Conservation (phyloP, 1,140 invertebrate genomes). For the Macrostomum lignano region DNA sequence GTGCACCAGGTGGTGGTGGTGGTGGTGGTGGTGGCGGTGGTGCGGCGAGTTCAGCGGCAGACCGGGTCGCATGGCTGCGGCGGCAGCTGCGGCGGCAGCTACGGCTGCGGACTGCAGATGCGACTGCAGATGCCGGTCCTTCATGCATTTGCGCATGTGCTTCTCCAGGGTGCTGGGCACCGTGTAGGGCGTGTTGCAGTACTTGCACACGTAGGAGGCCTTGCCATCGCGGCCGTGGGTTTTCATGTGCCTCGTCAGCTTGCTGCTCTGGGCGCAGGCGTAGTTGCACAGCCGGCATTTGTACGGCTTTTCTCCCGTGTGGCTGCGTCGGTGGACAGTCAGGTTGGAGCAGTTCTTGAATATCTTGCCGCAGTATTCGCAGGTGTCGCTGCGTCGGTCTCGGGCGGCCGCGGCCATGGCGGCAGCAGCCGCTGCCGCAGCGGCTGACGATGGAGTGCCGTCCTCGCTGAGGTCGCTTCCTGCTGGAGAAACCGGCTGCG, state of each 20-base stretch:
- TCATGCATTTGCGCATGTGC: conserved; percentile 98
- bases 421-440: no score
- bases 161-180: conserved; percentile 95
- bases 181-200: conserved; percentile 98
- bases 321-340: conserved; percentile 72
- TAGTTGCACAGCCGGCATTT: conserved; percentile 95
- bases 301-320: conserved; percentile 95
- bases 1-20: no score
- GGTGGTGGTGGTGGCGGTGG: no score
- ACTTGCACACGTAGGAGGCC: conserved; percentile 83
- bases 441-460: no score
- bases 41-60: no score
- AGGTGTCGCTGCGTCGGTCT: conserved; percentile 68
- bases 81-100: no score
- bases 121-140: conserved; percentile 40
- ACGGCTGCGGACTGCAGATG: no score
- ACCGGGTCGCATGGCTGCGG: no score
- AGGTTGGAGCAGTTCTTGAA: conserved; percentile 96
- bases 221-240: conserved; percentile 91
- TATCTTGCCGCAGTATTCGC: conserved; percentile 86
- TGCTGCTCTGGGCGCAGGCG: conserved; percentile 93
- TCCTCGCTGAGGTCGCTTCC: no score
- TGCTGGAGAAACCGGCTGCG: no score
- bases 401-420: no score
- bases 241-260: conserved; percentile 96